A percentile compares a stretch with the other conserved stretches of the same genome.
phyloP scores from a whole-genome alignment of 2,888 invertebrate genomes.

The Flexamia atlantica region DNA sequence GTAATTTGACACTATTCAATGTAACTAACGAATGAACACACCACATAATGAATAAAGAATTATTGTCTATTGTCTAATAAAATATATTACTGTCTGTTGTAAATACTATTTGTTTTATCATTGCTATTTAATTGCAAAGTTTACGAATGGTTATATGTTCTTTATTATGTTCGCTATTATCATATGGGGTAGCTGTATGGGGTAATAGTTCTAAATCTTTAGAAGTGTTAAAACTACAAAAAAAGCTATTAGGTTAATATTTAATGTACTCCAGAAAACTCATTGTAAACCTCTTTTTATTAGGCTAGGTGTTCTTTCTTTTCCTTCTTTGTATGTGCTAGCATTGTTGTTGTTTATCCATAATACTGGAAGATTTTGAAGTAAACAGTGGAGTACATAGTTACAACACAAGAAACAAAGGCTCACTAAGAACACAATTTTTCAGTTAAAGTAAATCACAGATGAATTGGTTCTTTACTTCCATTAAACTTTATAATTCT shows the following conservation, averaged over 20 bases:
- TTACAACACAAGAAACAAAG: conserved; percentile 2
- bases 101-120: too few relatives aligned
- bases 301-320: neutral
- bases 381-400: neutral
- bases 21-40: too few relatives aligned
- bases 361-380: neutral
- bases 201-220: neutral
- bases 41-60: too few relatives aligned
- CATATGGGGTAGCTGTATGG: conserved; percentile 3
- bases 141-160: too few relatives aligned
- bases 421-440: neutral
- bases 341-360: neutral
- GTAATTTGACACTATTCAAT: too few relatives aligned
- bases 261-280: conserved; percentile 1
- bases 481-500: neutral
- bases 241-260: conserved; percentile 2
- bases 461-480: neutral
- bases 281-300: conserved; percentile 19
- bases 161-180: neutral
- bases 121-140: too few relatives aligned
- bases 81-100: too few relatives aligned
- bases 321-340: neutral
- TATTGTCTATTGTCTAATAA: too few relatives aligned
- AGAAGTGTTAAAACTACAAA: conserved; percentile 3
- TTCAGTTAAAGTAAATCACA: neutral